Evolutionary conservation across 2,113 vertebrate genomes (phyloP).

Genomic region (Neogale vison): DNA sequence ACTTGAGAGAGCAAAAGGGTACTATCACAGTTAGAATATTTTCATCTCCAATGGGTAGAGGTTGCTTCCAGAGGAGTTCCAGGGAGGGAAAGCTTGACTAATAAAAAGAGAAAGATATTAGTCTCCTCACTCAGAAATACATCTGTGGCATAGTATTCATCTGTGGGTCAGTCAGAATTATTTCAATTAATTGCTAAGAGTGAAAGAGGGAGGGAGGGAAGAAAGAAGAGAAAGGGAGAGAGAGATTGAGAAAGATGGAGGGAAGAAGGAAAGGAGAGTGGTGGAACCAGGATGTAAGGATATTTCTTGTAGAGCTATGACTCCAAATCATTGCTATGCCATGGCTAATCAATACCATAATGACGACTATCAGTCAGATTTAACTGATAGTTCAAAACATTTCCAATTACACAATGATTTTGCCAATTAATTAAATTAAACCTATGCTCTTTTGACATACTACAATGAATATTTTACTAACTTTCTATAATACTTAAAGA

Average conservation of each 20-base stretch:
- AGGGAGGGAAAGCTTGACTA: neutral
- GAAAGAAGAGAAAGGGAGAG: neutral
- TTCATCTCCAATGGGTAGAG: neutral
- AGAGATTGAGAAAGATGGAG: neutral
- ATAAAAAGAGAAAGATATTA: neutral
- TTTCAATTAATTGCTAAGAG: neutral
- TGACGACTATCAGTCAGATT: neutral
- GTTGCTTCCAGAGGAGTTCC: neutral
- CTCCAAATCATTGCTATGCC: neutral
- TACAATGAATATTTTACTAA: neutral
- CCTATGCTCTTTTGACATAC: neutral
- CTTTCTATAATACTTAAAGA: neutral
- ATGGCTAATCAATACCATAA: neutral
- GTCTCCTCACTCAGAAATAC: neutral
- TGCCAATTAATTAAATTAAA: neutral
- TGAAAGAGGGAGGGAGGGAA: neutral
- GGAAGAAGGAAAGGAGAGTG: neutral
- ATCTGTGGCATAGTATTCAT: neutral
- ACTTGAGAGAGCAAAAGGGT: neutral
- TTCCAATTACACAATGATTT: neutral
- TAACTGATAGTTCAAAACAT: neutral
- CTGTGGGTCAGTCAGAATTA: neutral
- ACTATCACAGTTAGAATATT: neutral
- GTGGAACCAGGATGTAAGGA: neutral
- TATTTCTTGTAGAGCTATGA: neutral